Conservation (phyloP, 1,140 invertebrate species). For the Aphidius gifuensis region DNA sequence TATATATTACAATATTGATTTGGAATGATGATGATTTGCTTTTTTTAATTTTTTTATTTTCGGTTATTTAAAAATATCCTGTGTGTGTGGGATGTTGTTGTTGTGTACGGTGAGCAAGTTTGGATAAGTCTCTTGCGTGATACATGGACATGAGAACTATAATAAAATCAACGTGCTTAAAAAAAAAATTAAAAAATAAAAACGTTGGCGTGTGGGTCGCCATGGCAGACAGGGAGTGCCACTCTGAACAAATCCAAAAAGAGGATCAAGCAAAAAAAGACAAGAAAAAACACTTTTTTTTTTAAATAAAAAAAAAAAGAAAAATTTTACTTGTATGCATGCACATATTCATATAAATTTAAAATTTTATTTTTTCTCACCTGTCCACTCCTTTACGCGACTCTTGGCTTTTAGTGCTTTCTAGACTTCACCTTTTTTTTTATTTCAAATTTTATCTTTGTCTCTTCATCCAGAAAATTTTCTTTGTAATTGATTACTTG, state of each 20-base stretch:
- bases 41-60: not conserved
- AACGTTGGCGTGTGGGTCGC: constrained; percentile 43
- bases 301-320: too few species aligned
- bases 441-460: too few species aligned
- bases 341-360: too few species aligned
- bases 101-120: constrained; percentile 27
- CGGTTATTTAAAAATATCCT: constrained; percentile 19
- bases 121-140: constrained; percentile 32
- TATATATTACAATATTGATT: not conserved
- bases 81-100: constrained; percentile 34
- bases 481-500: too few species aligned
- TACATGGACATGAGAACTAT: constrained; percentile 40
- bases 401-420: too few species aligned
- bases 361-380: too few species aligned
- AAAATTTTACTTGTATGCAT: too few species aligned
- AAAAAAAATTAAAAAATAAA: not conserved
- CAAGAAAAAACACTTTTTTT: not conserved
- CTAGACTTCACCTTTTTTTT: too few species aligned
- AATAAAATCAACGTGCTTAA: constrained; percentile 35
- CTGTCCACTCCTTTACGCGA: too few species aligned
- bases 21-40: not conserved
- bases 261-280: constrained; percentile 15
- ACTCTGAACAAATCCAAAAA: constrained; percentile 31
- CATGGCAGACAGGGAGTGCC: constrained; percentile 49
- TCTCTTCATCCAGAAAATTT: too few species aligned